A percentile compares a stretch with the other conserved stretches of the same genome.
These are phyloP conservation scores for Rhinolophus ferrumequinum DNA, from an alignment of 2,113 vertebrate genomes.

Conservation along the genomic window DNA sequence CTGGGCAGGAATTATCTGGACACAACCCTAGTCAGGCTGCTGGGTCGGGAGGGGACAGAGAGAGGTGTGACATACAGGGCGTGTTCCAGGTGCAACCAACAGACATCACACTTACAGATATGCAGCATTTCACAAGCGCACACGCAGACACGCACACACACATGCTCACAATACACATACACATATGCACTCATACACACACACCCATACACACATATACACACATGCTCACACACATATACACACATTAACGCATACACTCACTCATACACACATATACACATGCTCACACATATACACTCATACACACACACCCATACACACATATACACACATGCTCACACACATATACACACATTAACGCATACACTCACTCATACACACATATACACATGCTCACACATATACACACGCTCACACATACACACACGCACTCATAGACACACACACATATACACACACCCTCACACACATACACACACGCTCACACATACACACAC, in stretches of 20 bases:
- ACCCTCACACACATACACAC: neutral
- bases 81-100: neutral
- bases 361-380: neutral
- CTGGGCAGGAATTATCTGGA: neutral
- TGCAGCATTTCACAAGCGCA: neutral
- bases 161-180: neutral
- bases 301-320: too few species aligned
- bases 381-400: too few species aligned
- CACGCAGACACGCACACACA: neutral
- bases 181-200: too few species aligned
- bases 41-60: neutral
- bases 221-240: neutral
- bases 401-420: neutral
- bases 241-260: neutral
- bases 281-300: too few species aligned
- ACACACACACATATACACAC: neutral
- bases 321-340: too few species aligned
- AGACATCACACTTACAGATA: neutral
- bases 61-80: neutral
- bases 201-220: neutral
- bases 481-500: neutral
- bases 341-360: neutral
- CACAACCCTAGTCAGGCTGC: neutral
- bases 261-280: too few species aligned
- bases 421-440: accelerated